Conservation (phyloP, 2,888 invertebrate species). For the Taenaris catops region DNA sequence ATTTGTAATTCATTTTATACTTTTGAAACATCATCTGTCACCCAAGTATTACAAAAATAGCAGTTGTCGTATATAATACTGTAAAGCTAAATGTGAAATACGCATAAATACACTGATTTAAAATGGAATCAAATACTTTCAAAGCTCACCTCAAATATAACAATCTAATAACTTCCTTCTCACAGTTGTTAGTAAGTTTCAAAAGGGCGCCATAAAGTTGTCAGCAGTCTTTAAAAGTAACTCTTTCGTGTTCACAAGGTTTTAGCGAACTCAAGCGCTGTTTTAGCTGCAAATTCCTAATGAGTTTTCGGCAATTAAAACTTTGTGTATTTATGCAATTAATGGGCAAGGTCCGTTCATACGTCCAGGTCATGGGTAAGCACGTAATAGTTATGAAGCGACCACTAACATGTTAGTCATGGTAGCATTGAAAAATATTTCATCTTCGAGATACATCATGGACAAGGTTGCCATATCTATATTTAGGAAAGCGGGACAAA, state of each 20-base stretch:
- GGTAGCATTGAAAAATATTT: constrained; percentile 32
- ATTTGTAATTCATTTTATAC: no score
- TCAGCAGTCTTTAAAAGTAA: constrained; percentile 2
- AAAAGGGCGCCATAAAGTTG: not conserved
- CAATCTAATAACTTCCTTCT: no score
- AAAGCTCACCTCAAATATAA: no score
- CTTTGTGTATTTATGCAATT: constrained; percentile 22
- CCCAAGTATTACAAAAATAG: no score
- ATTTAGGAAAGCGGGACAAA: not conserved
- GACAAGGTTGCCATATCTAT: not conserved
- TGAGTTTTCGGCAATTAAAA: constrained; percentile 18
- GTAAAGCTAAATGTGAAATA: no score
- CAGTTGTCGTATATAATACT: no score
- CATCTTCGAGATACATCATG: constrained; percentile 27
- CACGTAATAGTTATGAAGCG: constrained; percentile 39
- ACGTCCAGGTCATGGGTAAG: constrained; percentile 51
- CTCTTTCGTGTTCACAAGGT: not conserved
- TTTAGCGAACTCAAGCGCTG: not conserved
- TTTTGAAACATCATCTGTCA: no score
- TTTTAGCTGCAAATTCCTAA: constrained; percentile 10
- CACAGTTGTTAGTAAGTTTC: no score
- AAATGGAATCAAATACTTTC: no score
- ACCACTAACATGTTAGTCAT: constrained; percentile 48
- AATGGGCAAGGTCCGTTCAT: constrained; percentile 20
- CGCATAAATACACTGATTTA: no score